Percentiles rank a stretch among this genome's conserved stretches.
phyloP scores from a whole-genome alignment of 2,113 vertebrate species.

The Dasyornis broadbenti region DNA sequence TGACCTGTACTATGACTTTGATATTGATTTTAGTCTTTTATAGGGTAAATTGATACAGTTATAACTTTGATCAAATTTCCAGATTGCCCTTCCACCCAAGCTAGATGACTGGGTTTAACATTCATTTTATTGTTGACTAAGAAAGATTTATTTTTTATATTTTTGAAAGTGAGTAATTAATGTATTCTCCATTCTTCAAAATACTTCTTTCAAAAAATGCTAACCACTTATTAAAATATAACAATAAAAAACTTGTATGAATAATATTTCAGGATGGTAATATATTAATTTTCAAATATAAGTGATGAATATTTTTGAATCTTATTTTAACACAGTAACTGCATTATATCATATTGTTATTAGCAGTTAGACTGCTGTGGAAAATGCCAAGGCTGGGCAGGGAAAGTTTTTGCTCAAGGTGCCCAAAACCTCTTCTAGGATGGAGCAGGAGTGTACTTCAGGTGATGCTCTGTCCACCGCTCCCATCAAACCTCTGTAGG shows the following conservation, averaged over 20 bases:
- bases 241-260: neutral
- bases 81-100: neutral
- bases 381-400: neutral
- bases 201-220: neutral
- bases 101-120: neutral
- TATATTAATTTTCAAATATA: neutral
- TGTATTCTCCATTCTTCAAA: neutral
- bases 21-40: slow-evolving; percentile 15
- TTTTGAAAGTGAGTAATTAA: neutral
- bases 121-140: neutral
- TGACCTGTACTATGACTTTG: neutral
- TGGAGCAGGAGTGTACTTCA: rapidly evolving
- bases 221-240: neutral
- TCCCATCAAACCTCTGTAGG: neutral
- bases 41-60: neutral
- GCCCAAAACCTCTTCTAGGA: neutral
- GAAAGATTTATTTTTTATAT: neutral
- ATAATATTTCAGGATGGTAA: neutral
- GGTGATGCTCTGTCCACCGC: no score
- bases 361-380: neutral
- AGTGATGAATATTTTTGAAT: neutral
- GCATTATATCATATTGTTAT: neutral
- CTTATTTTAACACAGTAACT: neutral
- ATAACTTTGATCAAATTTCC: neutral
- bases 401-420: neutral